Percentiles rank a stretch among this genome's conserved stretches.
Evolutionary conservation across 2,888 invertebrate species (phyloP).

Genomic region (Cosmorhoe ocellata): DNA sequence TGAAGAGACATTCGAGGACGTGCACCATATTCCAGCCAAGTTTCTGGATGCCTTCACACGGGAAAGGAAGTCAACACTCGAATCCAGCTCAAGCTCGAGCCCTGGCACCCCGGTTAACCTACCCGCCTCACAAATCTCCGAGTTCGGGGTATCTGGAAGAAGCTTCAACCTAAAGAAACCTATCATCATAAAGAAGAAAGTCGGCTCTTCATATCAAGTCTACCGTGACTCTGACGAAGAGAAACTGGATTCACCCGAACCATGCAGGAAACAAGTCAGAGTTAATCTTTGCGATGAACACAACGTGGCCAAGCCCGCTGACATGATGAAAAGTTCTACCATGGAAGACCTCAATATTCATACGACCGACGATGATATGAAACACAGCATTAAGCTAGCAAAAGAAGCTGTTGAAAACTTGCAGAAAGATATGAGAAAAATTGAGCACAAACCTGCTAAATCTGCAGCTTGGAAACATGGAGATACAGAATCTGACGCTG

Average conservation of each 20-base stretch:
- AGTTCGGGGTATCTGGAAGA: constrained; percentile 42
- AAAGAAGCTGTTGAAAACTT: constrained; percentile 70
- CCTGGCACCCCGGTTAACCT: constrained; percentile 16
- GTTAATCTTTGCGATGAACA: constrained; percentile 63
- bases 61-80: constrained; percentile 55
- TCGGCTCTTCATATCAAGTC: constrained; percentile 50
- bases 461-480: constrained; percentile 39
- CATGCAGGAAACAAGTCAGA: constrained; percentile 63
- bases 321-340: constrained; percentile 39
- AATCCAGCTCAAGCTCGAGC: constrained; percentile 21
- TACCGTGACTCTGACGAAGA: constrained; percentile 68
- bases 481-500: constrained; percentile 44
- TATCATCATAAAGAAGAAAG: constrained; percentile 62
- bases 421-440: constrained; percentile 56
- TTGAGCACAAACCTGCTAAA: constrained; percentile 48
- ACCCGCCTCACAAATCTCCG: constrained; percentile 27
- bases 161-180: constrained; percentile 55
- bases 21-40: constrained; percentile 14
- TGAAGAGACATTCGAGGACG: constrained; percentile 41
- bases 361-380: constrained; percentile 55
- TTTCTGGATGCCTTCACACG: constrained; percentile 37
- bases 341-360: constrained; percentile 38
- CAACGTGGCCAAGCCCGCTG: constrained; percentile 38
- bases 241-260: constrained; percentile 54
- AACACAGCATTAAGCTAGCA: constrained; percentile 64